phyloP scores from a whole-genome alignment of 1,140 invertebrate genomes.

The Adelges cooleyi region DNA sequence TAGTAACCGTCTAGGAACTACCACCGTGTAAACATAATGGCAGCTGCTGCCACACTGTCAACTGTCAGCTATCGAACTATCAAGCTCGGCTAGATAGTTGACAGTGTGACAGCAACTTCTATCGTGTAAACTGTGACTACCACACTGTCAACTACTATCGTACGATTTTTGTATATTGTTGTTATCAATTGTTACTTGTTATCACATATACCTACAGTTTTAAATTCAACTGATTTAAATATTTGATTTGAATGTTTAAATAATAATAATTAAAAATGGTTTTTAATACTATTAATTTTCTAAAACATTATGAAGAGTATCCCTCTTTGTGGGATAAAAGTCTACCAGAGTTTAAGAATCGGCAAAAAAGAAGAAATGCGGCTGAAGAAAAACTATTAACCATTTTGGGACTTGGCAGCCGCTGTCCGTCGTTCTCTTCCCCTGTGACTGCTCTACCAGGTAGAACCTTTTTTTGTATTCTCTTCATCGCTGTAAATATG shows the following conservation, averaged over 20 bases:
- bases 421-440: no score
- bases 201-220: neutral
- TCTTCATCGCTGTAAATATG: no score
- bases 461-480: no score
- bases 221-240: neutral
- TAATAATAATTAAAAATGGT: neutral
- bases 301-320: neutral
- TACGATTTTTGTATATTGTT: constrained; percentile 33
- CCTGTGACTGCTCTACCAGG: no score
- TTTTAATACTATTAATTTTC: neutral
- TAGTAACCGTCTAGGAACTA: neutral
- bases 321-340: neutral
- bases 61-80: neutral
- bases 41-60: neutral
- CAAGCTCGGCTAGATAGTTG: neutral
- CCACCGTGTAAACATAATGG: neutral
- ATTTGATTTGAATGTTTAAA: neutral
- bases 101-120: constrained; percentile 10
- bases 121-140: constrained; percentile 37
- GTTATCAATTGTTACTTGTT: neutral
- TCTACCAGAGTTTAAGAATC: neutral
- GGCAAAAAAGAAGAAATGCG: neutral
- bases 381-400: neutral
- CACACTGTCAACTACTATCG: constrained; percentile 38
- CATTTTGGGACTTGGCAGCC: neutral